Evolutionary conservation across 2,888 invertebrate genomes (phyloP), one percentile per base, ranked within the genome.

Genomic region (Torymus auratus): DNA sequence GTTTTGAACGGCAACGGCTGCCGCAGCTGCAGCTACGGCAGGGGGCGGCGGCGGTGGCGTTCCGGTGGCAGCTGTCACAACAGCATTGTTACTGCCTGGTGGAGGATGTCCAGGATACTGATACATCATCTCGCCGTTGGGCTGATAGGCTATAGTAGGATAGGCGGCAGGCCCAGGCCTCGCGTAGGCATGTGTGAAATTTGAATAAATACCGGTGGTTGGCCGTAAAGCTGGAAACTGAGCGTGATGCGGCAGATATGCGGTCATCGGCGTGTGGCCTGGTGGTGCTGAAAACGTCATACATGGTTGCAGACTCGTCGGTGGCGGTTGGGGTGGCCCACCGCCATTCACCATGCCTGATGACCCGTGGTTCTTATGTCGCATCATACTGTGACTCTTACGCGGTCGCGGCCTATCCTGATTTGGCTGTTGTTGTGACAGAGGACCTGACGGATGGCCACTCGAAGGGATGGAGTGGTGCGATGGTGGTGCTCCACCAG

Each of bases 51-150:
- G 85, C 75, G 89, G 89, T 14, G 90, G 89, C 3, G 89, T 88
- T 53, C 88, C 87, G 12, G 86, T 86, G 82, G 90, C 28, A 28
- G 28, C 85, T 70, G 86, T 75, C 2, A 52, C 75, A 2, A 70
- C 74, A 13, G 80, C 62, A 15, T 20, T 81, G 56, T 82, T 85
- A 41, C 84, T 86, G 56, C 86, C 86, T 68, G 85, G 86, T 52
- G 83, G 85, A 83, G 88, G 90, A 86, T 88, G 90, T 50, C 86
- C 88, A 67, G 88, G 87, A 84, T 89, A 91, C 81, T 87, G 88
- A 74, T 89, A 91, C 85, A 93, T 88, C 82, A 93, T 88, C 82
- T 93, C 93, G 80, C 93, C 93, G 84, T 93, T 93, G 82, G 92
- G 92, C 83, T 92, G 92, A 85, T 91, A 91, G 89, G 88, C 86